Evolutionary conservation across 35 echinoderm and acorn worm species (phyloP).

Genomic region (Hemicentrotus pulcherrimus): DNA sequence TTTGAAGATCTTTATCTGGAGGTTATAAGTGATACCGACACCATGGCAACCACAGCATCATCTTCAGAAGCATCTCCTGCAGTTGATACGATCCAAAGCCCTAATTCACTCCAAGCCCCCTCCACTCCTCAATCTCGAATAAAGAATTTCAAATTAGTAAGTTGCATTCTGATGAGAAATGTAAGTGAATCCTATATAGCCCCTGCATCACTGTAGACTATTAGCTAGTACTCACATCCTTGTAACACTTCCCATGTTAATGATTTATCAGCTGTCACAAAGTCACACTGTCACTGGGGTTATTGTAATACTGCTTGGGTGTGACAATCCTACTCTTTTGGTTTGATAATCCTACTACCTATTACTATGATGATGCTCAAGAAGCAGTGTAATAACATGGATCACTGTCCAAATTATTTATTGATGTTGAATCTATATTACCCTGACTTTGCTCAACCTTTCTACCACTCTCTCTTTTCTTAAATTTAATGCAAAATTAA

Average conservation of each 20-base stretch:
- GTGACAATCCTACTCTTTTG: not conserved
- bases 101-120: not conserved
- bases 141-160: conserved; percentile 46
- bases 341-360: not conserved
- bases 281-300: not conserved
- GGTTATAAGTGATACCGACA: not conserved
- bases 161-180: not conserved
- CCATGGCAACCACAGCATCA: not conserved
- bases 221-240: not conserved
- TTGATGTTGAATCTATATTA: too few species aligned
- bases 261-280: not conserved
- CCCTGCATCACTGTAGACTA: not conserved
- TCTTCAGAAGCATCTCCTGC: not conserved
- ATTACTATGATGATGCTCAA: not conserved
- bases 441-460: too few species aligned
- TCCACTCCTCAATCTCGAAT: conserved; percentile 25
- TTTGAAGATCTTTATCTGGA: conserved; percentile 32
- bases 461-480: too few species aligned
- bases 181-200: not conserved
- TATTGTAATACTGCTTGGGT: not conserved
- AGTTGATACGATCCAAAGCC: not conserved
- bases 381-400: not conserved
- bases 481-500: too few species aligned
- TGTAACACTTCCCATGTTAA: not conserved
- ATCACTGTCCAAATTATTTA: not conserved